Evolutionary conservation across 2,888 invertebrate genomes (phyloP).

Genomic region (Patella caerulea): DNA sequence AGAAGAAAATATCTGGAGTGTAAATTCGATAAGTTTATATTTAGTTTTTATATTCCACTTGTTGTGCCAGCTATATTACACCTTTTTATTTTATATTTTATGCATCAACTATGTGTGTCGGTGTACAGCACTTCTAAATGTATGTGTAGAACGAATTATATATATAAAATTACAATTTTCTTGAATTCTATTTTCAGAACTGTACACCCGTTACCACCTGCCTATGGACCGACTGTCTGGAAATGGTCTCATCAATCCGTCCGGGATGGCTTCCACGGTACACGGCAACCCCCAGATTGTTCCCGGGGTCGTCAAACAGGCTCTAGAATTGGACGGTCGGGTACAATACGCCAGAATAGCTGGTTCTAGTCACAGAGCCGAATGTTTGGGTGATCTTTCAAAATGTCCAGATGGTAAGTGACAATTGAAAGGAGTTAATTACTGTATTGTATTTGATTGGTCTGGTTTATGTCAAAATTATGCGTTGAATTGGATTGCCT

Average conservation of each 20-base stretch:
- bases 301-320: conserved; percentile 58
- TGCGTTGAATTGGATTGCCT: not conserved
- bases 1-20: too few species aligned
- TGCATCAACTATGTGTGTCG: too few species aligned
- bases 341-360: conserved; percentile 59
- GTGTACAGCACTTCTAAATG: too few species aligned
- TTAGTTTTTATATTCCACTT: too few species aligned
- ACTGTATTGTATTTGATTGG: too few species aligned
- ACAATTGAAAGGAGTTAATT: too few species aligned
- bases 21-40: too few species aligned
- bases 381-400: conserved; percentile 68
- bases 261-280: conserved; percentile 65
- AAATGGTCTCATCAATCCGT: conserved; percentile 57
- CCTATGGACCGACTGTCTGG: conserved; percentile 64
- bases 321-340: conserved; percentile 56
- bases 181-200: conserved; percentile 42
- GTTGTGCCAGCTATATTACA: too few species aligned
- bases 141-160: too few species aligned
- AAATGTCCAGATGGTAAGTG: conserved; percentile 61
- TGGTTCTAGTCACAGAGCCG: conserved; percentile 64
- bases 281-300: conserved; percentile 47
- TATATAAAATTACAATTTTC: not conserved
- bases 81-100: too few species aligned
- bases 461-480: too few species aligned
- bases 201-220: conserved; percentile 57